phyloP scores from a whole-genome alignment of 92 coral and sea anemone genomes.

The Epizoanthus stellaris region DNA sequence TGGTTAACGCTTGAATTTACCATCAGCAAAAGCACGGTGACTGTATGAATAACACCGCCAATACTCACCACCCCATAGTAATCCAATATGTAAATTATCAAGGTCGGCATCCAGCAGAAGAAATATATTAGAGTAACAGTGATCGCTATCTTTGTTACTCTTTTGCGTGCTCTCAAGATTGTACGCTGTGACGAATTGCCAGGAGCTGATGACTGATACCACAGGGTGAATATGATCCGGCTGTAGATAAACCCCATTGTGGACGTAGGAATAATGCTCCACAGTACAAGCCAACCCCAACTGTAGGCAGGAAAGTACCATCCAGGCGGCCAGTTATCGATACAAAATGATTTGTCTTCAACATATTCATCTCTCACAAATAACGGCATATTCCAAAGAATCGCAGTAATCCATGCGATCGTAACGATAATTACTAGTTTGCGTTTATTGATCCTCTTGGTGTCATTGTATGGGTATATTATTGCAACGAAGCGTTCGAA shows the following conservation, averaged over 20 bases:
- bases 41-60: background rate
- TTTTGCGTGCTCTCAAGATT: no score
- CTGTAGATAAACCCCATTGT: conserved; percentile 53
- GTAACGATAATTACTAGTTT: conserved; percentile 36
- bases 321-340: conserved; percentile 57
- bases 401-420: conserved; percentile 40
- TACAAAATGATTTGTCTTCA: conserved; percentile 45
- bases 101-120: conserved; percentile 45
- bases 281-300: conserved; percentile 58
- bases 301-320: conserved; percentile 50
- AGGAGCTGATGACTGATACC: conserved; percentile 31
- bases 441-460: conserved; percentile 39
- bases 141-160: conserved; percentile 44
- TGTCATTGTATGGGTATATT: conserved; percentile 35
- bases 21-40: conserved; percentile 12
- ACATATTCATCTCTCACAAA: conserved; percentile 44
- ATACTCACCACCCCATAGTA: background rate
- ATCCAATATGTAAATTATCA: conserved; percentile 23
- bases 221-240: conserved; percentile 33
- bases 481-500: conserved; percentile 58
- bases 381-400: conserved; percentile 59
- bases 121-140: conserved; percentile 36
- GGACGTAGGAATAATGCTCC: conserved; percentile 45
- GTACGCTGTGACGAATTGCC: background rate
- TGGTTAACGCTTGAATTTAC: conserved; percentile 35